Evolutionary conservation across 2,797 vertebrate species (phyloP), one percentile per base, ranked within the genome.

Genomic region (Argya squamiceps): DNA sequence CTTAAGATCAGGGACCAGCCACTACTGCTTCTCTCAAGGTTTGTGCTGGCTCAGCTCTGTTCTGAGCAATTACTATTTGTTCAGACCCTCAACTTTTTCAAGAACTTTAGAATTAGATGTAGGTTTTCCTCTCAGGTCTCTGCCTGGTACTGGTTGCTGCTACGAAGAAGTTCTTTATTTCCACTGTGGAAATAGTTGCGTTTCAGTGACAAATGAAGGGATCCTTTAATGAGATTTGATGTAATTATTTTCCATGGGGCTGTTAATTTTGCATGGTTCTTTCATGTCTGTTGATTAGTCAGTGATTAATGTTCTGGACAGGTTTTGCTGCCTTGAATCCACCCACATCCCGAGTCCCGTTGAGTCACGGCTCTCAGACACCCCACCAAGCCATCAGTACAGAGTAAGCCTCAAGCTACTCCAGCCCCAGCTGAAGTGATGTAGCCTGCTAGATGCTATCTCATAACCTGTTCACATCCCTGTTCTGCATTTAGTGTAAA

Each of bases 291-390:
- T 83, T 46, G 71, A 18, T 93, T 88, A 92, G 82, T 47, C 82
- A 77, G 78, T 89, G 65, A 95, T 94, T 71, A 91, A 92, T 81
- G 87, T 55, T 89, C 78, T 88, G 89, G 69, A 36, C 26, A 81
- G 69, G 58, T 90, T 94, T 90, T 81, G 62, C 73, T 75, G 83
- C 50, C 73, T 60, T 39, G 82, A 81, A 62, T 78, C 82, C 53
- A 52, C 39, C 75, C 44, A 41, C 67, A 24, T 41, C 43, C 50
- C 5, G 1, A 37, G 65, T 27, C 44, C 13, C 0, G 8, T 18
- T 69, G 68, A 76, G 63, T 76, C 46, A 18, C 1, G 1, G 16
- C 75, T 91, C 58, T 77, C 52, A 77, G 76, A n/a, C 44, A 49
- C 43, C 50, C n/a, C 16, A 15, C 23, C 59, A 74, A 56, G 41